phyloP scores from a whole-genome alignment of 1,140 invertebrate species.

The Drosophila trapezifrons region DNA sequence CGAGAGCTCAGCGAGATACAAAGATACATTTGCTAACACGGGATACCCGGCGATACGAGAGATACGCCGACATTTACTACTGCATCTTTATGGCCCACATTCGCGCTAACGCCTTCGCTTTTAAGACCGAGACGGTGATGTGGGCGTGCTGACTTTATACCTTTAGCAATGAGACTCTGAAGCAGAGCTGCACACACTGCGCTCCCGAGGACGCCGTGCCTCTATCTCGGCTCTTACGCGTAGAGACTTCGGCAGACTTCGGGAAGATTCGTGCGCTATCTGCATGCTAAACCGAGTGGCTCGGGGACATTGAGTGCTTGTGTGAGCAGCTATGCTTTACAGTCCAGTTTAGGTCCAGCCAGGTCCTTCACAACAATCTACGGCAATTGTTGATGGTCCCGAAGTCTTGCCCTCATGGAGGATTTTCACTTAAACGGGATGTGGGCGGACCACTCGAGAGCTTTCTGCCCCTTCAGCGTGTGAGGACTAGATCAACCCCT shows the following conservation, averaged over 20 bases:
- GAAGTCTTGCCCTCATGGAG: background rate
- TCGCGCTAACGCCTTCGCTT: conserved; percentile 9
- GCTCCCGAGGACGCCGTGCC: background rate
- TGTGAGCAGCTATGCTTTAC: background rate
- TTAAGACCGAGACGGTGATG: background rate
- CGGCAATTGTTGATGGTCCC: no score
- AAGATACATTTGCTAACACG: conserved; percentile 21
- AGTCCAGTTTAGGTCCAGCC: no score
- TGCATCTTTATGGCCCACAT: conserved; percentile 61
- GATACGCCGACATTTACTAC: conserved; percentile 61
- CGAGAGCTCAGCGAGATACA: conserved; percentile 29
- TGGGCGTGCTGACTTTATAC: conserved; percentile 2
- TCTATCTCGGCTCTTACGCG: background rate
- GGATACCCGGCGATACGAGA: conserved; percentile 33
- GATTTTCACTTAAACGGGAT: conserved; percentile 65
- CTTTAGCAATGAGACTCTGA: background rate
- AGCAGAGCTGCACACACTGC: background rate
- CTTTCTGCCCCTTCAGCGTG: conserved; percentile 8
- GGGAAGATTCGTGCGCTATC: background rate
- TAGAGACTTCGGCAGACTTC: background rate
- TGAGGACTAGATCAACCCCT: conserved; percentile 5
- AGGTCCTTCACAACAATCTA: no score
- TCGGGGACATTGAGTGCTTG: no score
- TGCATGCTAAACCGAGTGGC: background rate
- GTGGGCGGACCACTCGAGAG: conserved; percentile 9